phyloP scores from a whole-genome alignment of 1,140 invertebrate species.

The Drosophila oshimai region DNA sequence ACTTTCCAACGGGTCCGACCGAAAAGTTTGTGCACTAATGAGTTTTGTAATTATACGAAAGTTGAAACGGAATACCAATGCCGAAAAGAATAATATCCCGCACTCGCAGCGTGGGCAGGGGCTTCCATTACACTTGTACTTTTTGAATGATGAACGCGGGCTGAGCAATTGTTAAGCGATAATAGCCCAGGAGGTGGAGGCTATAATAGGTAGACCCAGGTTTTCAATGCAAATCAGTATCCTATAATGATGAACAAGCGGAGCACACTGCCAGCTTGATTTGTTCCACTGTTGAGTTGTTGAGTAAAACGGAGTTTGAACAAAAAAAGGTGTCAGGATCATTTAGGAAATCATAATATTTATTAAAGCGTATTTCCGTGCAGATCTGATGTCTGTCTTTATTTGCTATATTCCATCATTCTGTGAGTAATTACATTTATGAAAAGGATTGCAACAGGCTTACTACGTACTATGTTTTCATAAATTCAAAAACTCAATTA shows the following conservation, averaged over 20 bases:
- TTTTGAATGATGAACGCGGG: slow-evolving; percentile 20
- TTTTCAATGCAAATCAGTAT: not conserved
- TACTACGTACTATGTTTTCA: too few relatives aligned
- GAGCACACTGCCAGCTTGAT: not conserved
- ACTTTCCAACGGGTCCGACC: slow-evolving; percentile 16
- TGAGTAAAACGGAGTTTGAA: too few relatives aligned
- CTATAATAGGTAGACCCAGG: not conserved
- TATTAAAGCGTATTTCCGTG: too few relatives aligned
- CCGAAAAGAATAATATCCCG: slow-evolving; percentile 10
- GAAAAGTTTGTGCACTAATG: slow-evolving; percentile 48
- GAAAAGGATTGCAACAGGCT: too few relatives aligned
- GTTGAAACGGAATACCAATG: slow-evolving; percentile 53
- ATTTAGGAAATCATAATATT: too few relatives aligned
- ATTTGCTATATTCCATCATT: too few relatives aligned
- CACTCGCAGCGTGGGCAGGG: not conserved
- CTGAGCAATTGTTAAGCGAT: slow-evolving; percentile 9
- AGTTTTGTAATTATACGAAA: slow-evolving; percentile 70
- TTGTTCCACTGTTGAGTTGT: not conserved
- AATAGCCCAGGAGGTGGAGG: not conserved
- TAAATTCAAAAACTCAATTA: too few relatives aligned
- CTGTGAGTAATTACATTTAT: too few relatives aligned
- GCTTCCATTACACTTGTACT: slow-evolving; percentile 7
- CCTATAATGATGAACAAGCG: not conserved
- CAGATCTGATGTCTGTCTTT: too few relatives aligned
- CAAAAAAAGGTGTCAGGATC: too few relatives aligned